Conservation (phyloP, 2,113 vertebrate genomes). For the Cettia cetti region DNA sequence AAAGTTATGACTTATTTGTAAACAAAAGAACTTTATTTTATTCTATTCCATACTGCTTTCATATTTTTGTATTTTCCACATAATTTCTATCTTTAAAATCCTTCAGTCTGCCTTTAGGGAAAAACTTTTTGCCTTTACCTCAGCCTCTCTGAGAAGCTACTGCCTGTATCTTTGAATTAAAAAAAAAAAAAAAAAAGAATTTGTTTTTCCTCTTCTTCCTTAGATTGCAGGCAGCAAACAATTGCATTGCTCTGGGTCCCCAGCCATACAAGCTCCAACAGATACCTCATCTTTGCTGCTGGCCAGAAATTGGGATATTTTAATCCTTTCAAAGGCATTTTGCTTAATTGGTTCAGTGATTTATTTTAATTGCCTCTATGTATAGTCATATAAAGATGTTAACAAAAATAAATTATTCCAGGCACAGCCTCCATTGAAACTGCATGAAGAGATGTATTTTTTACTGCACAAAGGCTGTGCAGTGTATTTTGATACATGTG, state of each 20-base stretch:
- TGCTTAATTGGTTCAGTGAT: neutral
- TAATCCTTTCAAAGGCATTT: neutral
- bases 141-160: neutral
- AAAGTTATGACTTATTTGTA: neutral
- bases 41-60: neutral
- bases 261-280: neutral
- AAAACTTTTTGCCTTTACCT: neutral
- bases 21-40: neutral
- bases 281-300: neutral
- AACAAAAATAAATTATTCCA: neutral
- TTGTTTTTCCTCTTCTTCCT: neutral
- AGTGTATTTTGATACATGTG: neutral
- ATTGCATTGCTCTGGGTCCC: neutral
- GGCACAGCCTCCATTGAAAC: neutral
- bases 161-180: neutral
- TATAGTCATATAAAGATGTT: neutral
- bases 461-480: neutral
- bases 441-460: neutral
- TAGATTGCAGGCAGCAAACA: neutral
- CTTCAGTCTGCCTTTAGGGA: neutral
- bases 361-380: neutral
- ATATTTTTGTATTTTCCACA: neutral
- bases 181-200: neutral
- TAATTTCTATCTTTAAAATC: neutral
- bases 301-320: neutral